These are phyloP conservation scores for Heteromyza rotundicornis DNA, from an alignment of 2,888 invertebrate species.

Conservation along the genomic window DNA sequence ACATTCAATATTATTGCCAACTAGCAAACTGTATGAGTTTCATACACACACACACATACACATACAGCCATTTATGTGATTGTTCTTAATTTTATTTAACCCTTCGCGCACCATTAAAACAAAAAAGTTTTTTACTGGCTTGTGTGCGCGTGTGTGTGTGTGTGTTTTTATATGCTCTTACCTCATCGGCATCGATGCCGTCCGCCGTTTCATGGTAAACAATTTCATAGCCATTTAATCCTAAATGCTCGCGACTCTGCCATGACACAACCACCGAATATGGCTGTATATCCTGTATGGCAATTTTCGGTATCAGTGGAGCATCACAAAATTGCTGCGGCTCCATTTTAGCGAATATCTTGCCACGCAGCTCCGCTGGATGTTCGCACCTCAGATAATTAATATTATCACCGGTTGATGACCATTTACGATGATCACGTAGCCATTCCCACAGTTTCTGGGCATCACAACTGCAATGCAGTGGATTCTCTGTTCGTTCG, in stretches of 20 bases:
- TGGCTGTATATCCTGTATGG: constrained; percentile 87
- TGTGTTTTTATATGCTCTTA: constrained; percentile 15
- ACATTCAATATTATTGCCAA: no score
- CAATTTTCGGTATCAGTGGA: constrained; percentile 81
- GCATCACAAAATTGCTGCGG: constrained; percentile 85
- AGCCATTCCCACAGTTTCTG: constrained; percentile 94
- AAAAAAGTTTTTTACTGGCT: no score
- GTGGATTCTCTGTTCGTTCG: constrained; percentile 76
- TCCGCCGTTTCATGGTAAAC: constrained; percentile 79
- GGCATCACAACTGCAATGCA: constrained; percentile 88
- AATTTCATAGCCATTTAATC: constrained; percentile 83
- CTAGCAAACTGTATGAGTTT: no score
- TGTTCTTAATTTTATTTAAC: neutral
- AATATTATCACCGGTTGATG: constrained; percentile 53
- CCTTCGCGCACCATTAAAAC: neutral
- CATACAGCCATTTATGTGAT: no score
- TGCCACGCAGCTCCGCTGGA: constrained; percentile 79
- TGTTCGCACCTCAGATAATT: constrained; percentile 79
- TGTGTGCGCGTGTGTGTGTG: no score
- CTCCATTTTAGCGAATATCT: constrained; percentile 74
- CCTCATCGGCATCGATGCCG: constrained; percentile 42
- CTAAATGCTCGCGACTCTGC: constrained; percentile 87
- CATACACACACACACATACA: no score
- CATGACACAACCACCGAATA: constrained; percentile 86
- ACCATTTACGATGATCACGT: constrained; percentile 80